Conservation (phyloP, 2,888 invertebrate genomes). For the Neoascia interrupta region DNA sequence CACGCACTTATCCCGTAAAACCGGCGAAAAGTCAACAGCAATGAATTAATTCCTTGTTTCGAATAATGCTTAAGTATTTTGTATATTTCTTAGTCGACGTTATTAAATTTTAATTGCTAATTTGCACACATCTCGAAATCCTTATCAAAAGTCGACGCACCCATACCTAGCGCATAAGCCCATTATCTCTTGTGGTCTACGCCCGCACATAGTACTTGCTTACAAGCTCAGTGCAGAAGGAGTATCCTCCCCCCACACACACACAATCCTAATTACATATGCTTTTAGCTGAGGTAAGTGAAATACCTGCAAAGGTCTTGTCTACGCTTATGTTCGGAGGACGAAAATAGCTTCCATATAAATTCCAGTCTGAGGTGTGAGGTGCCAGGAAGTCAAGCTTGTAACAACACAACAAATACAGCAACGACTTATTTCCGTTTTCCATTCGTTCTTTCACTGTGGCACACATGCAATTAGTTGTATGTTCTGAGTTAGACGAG, state of each 20-base stretch:
- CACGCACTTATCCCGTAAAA: too few relatives aligned
- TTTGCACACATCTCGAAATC: slow-evolving; percentile 57
- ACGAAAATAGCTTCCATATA: slow-evolving; percentile 45
- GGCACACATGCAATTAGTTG: slow-evolving; percentile 54
- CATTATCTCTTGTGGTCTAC: slow-evolving; percentile 62
- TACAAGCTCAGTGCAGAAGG: too few relatives aligned
- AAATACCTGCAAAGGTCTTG: slow-evolving; percentile 9
- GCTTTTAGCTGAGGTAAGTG: slow-evolving; percentile 36
- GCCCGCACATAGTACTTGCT: too few relatives aligned
- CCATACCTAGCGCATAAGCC: slow-evolving; percentile 26
- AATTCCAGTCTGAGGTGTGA: slow-evolving; percentile 12
- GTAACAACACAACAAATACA: slow-evolving; percentile 38
- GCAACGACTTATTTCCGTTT: slow-evolving; percentile 46
- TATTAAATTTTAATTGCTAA: slow-evolving; percentile 69
- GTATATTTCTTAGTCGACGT: slow-evolving; percentile 55
- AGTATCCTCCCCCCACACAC: slow-evolving; percentile 41
- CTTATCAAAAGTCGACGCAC: slow-evolving; percentile 20
- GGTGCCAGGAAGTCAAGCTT: slow-evolving; percentile 46
- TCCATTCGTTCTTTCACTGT: slow-evolving; percentile 5
- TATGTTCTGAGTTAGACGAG: slow-evolving; percentile 20
- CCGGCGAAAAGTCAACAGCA: too few relatives aligned
- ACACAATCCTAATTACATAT: slow-evolving; percentile 54
- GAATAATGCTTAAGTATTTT: slow-evolving; percentile 39
- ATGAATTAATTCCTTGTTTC: not conserved
- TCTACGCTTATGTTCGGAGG: slow-evolving; percentile 27